A percentile compares a stretch with the other conserved stretches of the same genome.
Conservation (phyloP, 2,888 invertebrate species). For the Sinohyriopsis cumingii region DNA sequence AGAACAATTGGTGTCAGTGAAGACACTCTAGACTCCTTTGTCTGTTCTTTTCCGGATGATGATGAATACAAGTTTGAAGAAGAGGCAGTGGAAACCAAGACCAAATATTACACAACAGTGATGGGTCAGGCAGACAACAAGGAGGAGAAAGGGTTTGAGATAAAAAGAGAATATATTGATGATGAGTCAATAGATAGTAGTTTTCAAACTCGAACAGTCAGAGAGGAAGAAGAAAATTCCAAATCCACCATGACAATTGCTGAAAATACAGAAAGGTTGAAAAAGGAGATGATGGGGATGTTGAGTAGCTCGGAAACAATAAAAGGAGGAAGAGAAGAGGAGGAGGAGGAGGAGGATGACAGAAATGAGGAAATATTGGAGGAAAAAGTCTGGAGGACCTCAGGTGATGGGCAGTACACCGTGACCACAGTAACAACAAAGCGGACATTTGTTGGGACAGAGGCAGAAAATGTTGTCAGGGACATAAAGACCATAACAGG, state of each 20-base stretch:
- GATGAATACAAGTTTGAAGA: slow-evolving; percentile 41
- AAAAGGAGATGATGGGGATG: slow-evolving; percentile 5
- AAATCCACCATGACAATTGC: slow-evolving; percentile 8
- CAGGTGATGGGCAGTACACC: slow-evolving; percentile 44
- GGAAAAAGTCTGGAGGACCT: slow-evolving; percentile 40
- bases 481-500: slow-evolving; percentile 35
- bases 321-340: slow-evolving; percentile 42
- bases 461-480: slow-evolving; percentile 15
- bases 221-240: too few relatives aligned
- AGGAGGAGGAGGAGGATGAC: slow-evolving; percentile 13
- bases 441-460: slow-evolving; percentile 24
- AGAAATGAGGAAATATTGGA: slow-evolving; percentile 40
- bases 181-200: not conserved
- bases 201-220: not conserved
- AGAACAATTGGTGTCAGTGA: slow-evolving; percentile 42
- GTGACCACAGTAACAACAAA: slow-evolving; percentile 42
- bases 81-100: slow-evolving; percentile 37
- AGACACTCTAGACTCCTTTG: slow-evolving; percentile 42
- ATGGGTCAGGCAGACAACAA: slow-evolving; percentile 23
- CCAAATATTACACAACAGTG: slow-evolving; percentile 26
- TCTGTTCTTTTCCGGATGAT: slow-evolving; percentile 41
- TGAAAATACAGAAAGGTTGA: slow-evolving; percentile 3
- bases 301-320: slow-evolving; percentile 20
- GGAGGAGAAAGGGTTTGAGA: slow-evolving; percentile 35
- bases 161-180: slow-evolving; percentile 25